phyloP scores from a whole-genome alignment of 2,888 invertebrate genomes.

The Apodemia duryi region DNA sequence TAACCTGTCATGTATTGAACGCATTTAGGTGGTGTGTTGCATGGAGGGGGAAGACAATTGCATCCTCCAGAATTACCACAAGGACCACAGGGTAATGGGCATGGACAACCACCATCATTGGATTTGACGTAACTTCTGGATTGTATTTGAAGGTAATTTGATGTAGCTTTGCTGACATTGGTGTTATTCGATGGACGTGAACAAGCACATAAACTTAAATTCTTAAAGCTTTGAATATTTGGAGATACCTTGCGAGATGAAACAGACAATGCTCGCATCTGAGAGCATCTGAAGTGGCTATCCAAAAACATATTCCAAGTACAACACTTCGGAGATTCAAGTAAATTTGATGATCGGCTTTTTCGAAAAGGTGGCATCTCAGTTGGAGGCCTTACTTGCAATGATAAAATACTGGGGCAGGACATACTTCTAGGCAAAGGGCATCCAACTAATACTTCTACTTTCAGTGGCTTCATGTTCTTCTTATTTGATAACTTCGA shows the following conservation, averaged over 20 bases:
- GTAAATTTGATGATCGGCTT: background rate
- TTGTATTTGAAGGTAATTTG: background rate
- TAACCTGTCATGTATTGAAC: constrained; percentile 63
- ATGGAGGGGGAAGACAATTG: constrained; percentile 53
- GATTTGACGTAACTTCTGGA: background rate
- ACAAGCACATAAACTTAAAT: background rate
- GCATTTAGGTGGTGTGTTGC: constrained; percentile 53
- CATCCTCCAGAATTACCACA: constrained; percentile 43
- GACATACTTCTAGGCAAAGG: background rate
- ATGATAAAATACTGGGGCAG: background rate
- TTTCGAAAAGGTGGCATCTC: background rate
- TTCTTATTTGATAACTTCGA: background rate
- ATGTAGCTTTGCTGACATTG: background rate
- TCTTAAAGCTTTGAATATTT: background rate
- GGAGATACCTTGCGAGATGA: too few species aligned
- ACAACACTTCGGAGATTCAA: background rate
- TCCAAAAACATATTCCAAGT: background rate
- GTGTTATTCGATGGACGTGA: background rate
- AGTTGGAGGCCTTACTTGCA: background rate
- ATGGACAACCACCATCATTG: constrained; percentile 34
- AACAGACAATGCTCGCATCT: background rate
- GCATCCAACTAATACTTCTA: background rate
- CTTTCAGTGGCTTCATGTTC: background rate
- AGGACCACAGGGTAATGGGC: constrained; percentile 43
- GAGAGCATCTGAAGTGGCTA: background rate